Conservation (phyloP, 1,140 invertebrate species). For the Lamellibrachia luymesi region DNA sequence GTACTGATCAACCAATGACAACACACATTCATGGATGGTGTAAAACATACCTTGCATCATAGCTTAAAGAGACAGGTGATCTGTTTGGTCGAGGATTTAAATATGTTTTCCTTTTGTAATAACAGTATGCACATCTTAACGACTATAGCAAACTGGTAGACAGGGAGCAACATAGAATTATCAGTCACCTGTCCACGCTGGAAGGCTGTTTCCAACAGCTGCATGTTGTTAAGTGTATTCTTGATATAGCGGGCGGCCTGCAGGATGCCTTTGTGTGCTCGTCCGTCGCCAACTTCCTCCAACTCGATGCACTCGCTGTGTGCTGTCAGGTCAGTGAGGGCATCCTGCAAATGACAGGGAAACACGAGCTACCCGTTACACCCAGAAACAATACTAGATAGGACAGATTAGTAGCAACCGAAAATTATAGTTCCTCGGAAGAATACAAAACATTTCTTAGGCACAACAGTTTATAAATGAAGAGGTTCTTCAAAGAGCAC, state of each 20-base stretch:
- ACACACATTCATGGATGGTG: no score
- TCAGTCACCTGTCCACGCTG: conserved; percentile 33
- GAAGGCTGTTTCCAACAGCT: conserved; percentile 48
- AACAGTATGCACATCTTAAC: no score
- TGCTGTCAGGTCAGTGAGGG: conserved; percentile 86
- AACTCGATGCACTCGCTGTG: conserved; percentile 73
- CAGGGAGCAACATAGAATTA: neutral
- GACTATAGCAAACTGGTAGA: no score
- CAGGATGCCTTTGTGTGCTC: conserved; percentile 84
- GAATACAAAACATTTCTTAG: neutral
- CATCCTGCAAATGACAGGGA: conserved; percentile 62
- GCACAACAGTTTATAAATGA: no score
- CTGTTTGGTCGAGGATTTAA: no score
- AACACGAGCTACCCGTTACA: neutral
- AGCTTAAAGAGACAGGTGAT: no score
- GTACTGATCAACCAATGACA: no score
- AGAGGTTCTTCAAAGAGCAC: no score
- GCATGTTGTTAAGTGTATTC: conserved; percentile 67
- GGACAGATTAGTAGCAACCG: neutral
- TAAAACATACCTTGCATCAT: no score
- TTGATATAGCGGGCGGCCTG: conserved; percentile 77
- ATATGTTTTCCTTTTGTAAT: no score
- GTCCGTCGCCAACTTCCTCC: conserved; percentile 64
- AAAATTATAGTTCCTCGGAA: neutral
- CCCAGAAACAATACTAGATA: neutral